Conservation (phyloP, 2,113 vertebrate species). For the Rhea americana region DNA sequence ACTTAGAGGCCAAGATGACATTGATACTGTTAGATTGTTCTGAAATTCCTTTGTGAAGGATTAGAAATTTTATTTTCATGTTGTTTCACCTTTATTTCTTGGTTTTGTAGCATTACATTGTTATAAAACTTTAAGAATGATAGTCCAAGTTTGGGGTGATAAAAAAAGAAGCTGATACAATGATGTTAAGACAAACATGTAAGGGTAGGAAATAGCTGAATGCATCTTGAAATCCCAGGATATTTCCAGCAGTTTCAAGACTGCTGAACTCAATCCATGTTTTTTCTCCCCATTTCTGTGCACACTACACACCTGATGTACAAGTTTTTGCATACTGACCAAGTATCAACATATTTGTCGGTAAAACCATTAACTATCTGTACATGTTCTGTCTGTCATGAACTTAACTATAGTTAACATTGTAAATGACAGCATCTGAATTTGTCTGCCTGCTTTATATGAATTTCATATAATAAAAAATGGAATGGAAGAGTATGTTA, state of each 20-base stretch:
- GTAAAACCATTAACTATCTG: neutral
- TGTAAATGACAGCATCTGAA: neutral
- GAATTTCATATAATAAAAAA: neutral
- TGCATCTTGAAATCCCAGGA: accelerated
- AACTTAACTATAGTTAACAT: neutral
- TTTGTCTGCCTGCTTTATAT: neutral
- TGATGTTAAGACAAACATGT: too few species aligned
- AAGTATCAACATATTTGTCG: neutral
- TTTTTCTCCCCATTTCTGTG: neutral
- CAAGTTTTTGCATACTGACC: neutral
- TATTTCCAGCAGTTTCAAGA: neutral
- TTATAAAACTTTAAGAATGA: too few species aligned
- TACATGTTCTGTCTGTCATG: too few species aligned
- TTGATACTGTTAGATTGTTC: neutral
- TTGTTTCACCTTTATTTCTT: neutral
- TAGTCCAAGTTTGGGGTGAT: neutral
- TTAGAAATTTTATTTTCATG: neutral
- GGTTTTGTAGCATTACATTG: neutral
- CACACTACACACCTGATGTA: accelerated
- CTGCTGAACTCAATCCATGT: neutral
- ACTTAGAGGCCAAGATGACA: neutral
- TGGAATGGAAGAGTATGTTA: accelerated
- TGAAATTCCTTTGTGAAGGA: neutral
- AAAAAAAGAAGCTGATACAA: neutral
- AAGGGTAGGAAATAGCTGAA: too few species aligned